Evolutionary conservation across 2,888 invertebrate species (phyloP).

Genomic region (Volucella bombylans): DNA sequence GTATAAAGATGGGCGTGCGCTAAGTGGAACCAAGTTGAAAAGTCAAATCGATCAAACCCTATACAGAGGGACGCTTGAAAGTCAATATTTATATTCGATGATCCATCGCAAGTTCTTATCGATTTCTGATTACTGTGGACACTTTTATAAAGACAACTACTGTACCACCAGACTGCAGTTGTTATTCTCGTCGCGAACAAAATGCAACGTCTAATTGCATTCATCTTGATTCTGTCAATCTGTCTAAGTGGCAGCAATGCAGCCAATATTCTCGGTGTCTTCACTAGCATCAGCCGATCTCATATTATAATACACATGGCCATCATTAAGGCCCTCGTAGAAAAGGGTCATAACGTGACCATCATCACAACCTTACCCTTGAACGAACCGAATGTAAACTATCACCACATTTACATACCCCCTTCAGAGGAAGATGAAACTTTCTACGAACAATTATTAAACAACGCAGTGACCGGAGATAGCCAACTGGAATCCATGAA

Average conservation of each 20-base stretch:
- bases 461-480: conserved; percentile 10
- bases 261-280: conserved; percentile 80
- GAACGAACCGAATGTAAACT: conserved; percentile 78
- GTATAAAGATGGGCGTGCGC: neutral
- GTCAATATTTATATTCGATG: too few species aligned
- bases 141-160: conserved; percentile 4
- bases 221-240: neutral
- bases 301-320: conserved; percentile 81
- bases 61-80: neutral
- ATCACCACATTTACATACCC: conserved; percentile 73
- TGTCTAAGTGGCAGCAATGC: conserved; percentile 38
- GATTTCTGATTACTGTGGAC: neutral
- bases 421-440: conserved; percentile 24
- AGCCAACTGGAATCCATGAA: conserved; percentile 51
- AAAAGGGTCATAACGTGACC: conserved; percentile 81
- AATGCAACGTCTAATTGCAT: neutral
- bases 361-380: conserved; percentile 78
- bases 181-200: neutral
- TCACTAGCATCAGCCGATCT: conserved; percentile 80
- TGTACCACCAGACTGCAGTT: neutral
- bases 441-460: conserved; percentile 4
- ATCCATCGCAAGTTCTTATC: too few species aligned
- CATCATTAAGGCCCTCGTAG: conserved; percentile 78
- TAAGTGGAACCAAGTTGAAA: neutral
- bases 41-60: neutral